phyloP scores from a whole-genome alignment of 2,113 vertebrate species.

The Sander vitreus region DNA sequence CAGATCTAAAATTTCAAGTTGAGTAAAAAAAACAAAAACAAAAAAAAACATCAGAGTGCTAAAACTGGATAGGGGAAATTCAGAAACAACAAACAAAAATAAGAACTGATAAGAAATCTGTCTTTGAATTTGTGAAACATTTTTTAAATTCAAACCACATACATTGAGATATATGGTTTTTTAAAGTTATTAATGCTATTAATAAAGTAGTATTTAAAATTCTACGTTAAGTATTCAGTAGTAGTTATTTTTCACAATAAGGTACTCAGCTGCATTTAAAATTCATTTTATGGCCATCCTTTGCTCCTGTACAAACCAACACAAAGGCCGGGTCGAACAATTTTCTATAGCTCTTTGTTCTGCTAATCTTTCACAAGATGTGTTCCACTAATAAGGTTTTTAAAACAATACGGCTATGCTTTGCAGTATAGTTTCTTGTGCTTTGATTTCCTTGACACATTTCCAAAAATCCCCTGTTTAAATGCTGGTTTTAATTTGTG shows the following conservation, averaged over 20 bases:
- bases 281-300: background rate
- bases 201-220: background rate
- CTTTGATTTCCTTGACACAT: constrained; percentile 23
- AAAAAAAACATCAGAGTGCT: background rate
- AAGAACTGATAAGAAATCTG: background rate
- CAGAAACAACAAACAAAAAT: background rate
- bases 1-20: background rate
- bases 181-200: background rate
- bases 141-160: background rate
- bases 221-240: background rate
- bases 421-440: constrained; percentile 43
- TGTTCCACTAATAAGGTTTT: constrained; percentile 58
- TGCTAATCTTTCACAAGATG: constrained; percentile 66
- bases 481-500: constrained; percentile 8
- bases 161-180: background rate
- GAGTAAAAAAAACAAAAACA: background rate
- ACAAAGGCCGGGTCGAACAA: background rate
- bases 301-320: background rate
- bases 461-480: constrained; percentile 46
- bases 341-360: constrained; percentile 3
- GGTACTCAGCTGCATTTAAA: background rate
- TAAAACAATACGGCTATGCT: constrained; percentile 60
- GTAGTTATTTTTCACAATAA: background rate
- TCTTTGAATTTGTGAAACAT: background rate
- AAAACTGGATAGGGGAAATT: background rate